Percentiles rank a stretch among this genome's conserved stretches.
phyloP scores from a whole-genome alignment of 2,797 vertebrate genomes.

The Lepilemur ruficaudatus region DNA sequence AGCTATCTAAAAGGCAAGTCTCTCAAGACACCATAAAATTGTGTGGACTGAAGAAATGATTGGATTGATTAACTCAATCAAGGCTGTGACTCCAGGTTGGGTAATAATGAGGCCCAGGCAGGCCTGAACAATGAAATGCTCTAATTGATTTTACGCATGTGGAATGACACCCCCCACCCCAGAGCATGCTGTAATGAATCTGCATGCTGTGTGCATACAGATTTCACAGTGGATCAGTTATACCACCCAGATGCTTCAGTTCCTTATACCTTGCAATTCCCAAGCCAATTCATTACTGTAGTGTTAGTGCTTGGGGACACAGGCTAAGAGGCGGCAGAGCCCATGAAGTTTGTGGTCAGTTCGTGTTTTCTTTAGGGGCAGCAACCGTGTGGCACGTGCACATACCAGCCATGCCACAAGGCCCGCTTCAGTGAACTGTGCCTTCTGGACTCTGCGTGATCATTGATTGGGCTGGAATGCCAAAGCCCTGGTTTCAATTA shows the following conservation, averaged over 20 bases:
- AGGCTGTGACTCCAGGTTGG: conserved; percentile 48
- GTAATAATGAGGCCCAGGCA: conserved; percentile 54
- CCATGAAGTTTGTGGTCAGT: neutral
- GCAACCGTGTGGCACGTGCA: neutral
- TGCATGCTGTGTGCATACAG: conserved; percentile 45
- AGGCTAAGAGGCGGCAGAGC: conserved; percentile 26
- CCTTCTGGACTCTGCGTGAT: conserved; percentile 54
- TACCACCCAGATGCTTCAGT: conserved; percentile 62
- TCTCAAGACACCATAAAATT: conserved; percentile 56
- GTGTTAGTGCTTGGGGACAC: neutral
- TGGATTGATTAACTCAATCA: conserved; percentile 45
- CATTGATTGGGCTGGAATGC: conserved; percentile 49
- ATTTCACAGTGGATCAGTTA: conserved; percentile 65
- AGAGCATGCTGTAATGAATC: conserved; percentile 45
- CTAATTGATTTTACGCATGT: conserved; percentile 66
- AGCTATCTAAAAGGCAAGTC: conserved; percentile 55
- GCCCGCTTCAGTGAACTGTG: neutral
- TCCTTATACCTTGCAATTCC: neutral
- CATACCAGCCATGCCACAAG: neutral
- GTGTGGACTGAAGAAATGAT: conserved; percentile 19
- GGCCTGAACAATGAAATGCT: conserved; percentile 59
- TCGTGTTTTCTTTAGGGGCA: neutral
- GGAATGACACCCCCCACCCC: neutral
- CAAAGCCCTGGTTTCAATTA: conserved; percentile 68
- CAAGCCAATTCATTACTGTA: neutral